Percentiles rank a stretch among this genome's conserved stretches.
These are phyloP conservation scores for Macrocentrus cingulum DNA, from an alignment of 1,140 invertebrate species.

Conservation along the genomic window DNA sequence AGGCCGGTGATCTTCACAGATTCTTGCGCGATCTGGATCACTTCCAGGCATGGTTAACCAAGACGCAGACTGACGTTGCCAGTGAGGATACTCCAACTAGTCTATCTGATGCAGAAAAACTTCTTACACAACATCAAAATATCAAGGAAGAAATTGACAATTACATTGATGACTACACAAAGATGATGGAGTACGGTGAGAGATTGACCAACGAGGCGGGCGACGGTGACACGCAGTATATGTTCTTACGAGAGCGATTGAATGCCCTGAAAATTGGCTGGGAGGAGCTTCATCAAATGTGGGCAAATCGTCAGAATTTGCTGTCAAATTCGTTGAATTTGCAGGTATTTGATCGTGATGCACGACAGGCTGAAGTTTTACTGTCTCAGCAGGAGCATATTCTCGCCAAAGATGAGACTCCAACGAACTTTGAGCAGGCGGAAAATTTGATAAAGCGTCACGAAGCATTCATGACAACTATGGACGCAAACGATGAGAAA, in stretches of 20 bases:
- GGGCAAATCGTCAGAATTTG: conserved; percentile 95
- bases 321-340: conserved; percentile 92
- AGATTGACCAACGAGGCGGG: conserved; percentile 85
- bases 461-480: conserved; percentile 97
- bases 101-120: conserved; percentile 93
- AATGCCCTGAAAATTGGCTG: conserved; percentile 98
- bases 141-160: conserved; percentile 99
- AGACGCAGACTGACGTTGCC: conserved; percentile 96
- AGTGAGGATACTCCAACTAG: conserved; percentile 97
- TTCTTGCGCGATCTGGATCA: conserved; percentile 99
- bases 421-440: conserved; percentile 91
- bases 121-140: conserved; percentile 94
- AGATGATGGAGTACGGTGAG: conserved; percentile 99
- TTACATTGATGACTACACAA: conserved; percentile 95
- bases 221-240: conserved; percentile 95
- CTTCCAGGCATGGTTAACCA: conserved; percentile 98
- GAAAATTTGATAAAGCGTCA: conserved; percentile 97
- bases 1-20: conserved; percentile 96
- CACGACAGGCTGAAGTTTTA: conserved; percentile 95
- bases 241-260: conserved; percentile 95
- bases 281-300: conserved; percentile 99
- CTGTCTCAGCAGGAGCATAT: conserved; percentile 97
- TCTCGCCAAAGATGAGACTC: conserved; percentile 92
- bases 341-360: conserved; percentile 95
- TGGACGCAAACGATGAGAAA: conserved; percentile 99